A percentile compares a stretch with the other conserved stretches of the same genome.
Evolutionary conservation across 2,113 vertebrate genomes (phyloP).

Genomic region (Bombycilla garrulus): DNA sequence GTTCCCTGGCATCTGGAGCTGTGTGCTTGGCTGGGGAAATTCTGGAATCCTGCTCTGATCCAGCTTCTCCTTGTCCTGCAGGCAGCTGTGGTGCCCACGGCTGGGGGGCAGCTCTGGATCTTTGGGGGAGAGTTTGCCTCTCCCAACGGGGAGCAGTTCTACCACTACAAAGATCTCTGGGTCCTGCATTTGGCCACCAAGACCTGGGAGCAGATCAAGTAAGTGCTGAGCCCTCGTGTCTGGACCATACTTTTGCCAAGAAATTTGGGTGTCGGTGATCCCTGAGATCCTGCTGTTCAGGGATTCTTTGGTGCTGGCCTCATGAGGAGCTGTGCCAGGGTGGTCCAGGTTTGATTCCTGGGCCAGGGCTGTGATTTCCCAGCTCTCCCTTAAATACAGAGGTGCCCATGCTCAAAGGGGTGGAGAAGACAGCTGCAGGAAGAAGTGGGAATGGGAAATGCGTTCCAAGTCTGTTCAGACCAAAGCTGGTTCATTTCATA

Average conservation of each 20-base stretch:
- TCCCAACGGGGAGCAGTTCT: constrained; percentile 92
- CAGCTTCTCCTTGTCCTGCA: constrained; percentile 44
- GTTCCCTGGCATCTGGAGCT: neutral
- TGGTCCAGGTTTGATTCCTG: neutral
- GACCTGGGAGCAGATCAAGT: constrained; percentile 97
- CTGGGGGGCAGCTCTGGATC: constrained; percentile 93
- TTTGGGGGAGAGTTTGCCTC: constrained; percentile 97
- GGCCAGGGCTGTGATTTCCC: neutral
- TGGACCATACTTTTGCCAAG: neutral
- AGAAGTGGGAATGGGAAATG: too few relatives aligned
- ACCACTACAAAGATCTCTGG: constrained; percentile 98
- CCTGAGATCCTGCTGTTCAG: neutral
- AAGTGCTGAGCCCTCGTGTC: constrained; percentile 13
- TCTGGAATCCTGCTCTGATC: neutral
- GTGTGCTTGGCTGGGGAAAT: too few relatives aligned
- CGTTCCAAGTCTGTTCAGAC: neutral
- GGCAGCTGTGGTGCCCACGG: constrained; percentile 88
- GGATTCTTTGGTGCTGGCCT: neutral
- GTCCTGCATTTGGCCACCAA: constrained; percentile 89
- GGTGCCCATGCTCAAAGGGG: neutral
- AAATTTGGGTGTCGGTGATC: neutral
- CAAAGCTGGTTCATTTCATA: neutral
- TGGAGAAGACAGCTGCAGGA: neutral
- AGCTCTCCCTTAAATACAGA: neutral
- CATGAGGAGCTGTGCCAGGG: neutral